Percentiles rank a stretch among this genome's conserved stretches.
These are phyloP conservation scores for Marmota flaviventris DNA, from an alignment of 2,113 vertebrate genomes.

Conservation along the genomic window DNA sequence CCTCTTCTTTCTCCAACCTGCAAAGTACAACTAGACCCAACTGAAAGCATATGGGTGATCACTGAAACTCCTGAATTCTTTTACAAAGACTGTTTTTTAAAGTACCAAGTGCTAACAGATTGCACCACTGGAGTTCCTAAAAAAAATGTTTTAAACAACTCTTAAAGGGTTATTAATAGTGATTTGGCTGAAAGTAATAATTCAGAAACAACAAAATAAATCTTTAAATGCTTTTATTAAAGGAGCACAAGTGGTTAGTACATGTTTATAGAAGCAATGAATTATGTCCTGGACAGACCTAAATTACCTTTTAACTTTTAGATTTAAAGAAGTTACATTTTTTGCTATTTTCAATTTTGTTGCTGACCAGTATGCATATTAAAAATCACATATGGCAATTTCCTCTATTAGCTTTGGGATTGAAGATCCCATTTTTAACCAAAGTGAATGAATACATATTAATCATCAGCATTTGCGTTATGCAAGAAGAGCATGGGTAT, in stretches of 20 bases:
- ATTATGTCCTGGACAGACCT: neutral
- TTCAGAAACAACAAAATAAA: neutral
- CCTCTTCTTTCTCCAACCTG: constrained; percentile 8
- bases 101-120: too few relatives aligned
- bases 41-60: neutral
- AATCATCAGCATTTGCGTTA: constrained; percentile 28
- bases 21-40: constrained; percentile 1
- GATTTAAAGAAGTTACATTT: constrained; percentile 25
- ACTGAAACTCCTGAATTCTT: constrained; percentile 47
- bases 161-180: constrained; percentile 15
- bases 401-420: constrained; percentile 26
- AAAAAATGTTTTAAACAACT: constrained; percentile 1
- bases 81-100: neutral
- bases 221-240: neutral
- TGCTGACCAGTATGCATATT: neutral
- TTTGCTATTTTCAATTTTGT: constrained; percentile 34
- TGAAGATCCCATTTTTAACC: constrained; percentile 37
- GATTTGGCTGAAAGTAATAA: constrained; percentile 23
- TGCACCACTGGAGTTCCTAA: too few relatives aligned
- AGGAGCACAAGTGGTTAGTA: constrained; percentile 37
- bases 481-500: constrained; percentile 5
- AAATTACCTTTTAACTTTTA: constrained; percentile 56
- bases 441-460: constrained; percentile 52
- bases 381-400: constrained; percentile 16
- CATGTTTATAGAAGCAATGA: constrained; percentile 13